Evolutionary conservation across 2,797 vertebrate species (phyloP), one percentile per base, ranked within the genome.

Genomic region (Anguilla anguilla): DNA sequence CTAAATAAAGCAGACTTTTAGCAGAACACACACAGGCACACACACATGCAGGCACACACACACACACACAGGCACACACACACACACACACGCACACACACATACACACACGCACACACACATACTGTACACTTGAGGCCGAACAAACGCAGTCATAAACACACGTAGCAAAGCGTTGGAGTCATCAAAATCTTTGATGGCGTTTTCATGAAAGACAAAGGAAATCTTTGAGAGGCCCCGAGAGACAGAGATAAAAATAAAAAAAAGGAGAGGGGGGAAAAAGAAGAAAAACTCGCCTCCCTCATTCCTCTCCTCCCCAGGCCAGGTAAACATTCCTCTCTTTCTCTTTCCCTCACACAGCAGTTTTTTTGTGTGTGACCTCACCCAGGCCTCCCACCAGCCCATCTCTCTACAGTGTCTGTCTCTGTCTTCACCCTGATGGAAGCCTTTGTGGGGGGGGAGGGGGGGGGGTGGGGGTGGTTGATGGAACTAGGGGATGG

Each of bases 81-180:
- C 57, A 90, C 93, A 89, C 67, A 72, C 46, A 74, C 87, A 51
- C 69, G 83, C 57, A 90, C 93, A 88, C 67, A 53, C 46, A 74
- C 86, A 88, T 57, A 53, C 87, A 85, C 88, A 53, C 74, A 55
- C 15, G 53, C 17, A 85, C 87, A 46, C 64, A 83, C 79, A 87
- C 86, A 88, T 86, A 89, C 77, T 88, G 43, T 87, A 89, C 86
- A 86, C 77, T 49, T 74, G 67, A 91, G 93, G 93, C 93, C 93
- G 94, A 94, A 93, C 93, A 95, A 95, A 95, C 94, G 94, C 90
- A 92, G 91, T 92, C 91, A 91, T 25, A 91, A 22, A 91, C 94
- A 94, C 92, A 95, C 46, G 91, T 89, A 77, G 67, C 90, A 92
- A 94, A 95, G 89, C 93, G 95, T 95, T 96, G 94, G 95, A 93